Percentiles rank a stretch among this genome's conserved stretches.
Evolutionary conservation across 2,797 vertebrate genomes (phyloP).

Genomic region (Tauraco hartlaubi): DNA sequence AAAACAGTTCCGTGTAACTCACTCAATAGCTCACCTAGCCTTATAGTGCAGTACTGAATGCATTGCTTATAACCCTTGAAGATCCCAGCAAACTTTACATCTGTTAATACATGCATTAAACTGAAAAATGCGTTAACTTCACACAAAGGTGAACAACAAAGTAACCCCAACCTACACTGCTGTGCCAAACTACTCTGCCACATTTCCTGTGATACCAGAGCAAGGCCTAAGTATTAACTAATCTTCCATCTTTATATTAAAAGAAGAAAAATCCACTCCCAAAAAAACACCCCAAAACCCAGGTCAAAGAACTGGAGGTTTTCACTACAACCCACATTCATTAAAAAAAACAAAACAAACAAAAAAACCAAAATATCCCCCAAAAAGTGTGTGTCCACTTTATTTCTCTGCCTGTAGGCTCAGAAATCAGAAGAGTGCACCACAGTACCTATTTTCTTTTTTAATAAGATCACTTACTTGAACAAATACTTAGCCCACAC

Average conservation of each 20-base stretch:
- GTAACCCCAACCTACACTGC: neutral
- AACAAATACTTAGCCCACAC: conserved; percentile 99
- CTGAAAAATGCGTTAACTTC: neutral
- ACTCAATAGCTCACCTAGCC: neutral
- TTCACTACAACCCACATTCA: neutral
- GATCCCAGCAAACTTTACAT: neutral
- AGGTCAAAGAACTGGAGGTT: neutral
- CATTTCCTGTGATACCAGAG: neutral
- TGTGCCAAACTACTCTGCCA: neutral
- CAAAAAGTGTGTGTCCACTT: neutral
- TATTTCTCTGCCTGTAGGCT: neutral
- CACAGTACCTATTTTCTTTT: neutral
- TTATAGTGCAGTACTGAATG: neutral
- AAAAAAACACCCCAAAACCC: neutral
- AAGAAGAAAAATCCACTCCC: neutral
- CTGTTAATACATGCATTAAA: neutral
- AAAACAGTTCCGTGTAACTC: neutral
- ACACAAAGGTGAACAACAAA: neutral
- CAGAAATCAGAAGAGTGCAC: neutral
- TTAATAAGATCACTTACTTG: conserved; percentile 85
- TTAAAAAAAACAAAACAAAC: neutral
- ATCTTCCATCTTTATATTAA: neutral
- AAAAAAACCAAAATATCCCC: too few species aligned
- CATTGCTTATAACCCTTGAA: neutral
- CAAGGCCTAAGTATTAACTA: neutral